Evolutionary conservation across 2,113 vertebrate genomes (phyloP).

Genomic region (Laterallus jamaicensis): DNA sequence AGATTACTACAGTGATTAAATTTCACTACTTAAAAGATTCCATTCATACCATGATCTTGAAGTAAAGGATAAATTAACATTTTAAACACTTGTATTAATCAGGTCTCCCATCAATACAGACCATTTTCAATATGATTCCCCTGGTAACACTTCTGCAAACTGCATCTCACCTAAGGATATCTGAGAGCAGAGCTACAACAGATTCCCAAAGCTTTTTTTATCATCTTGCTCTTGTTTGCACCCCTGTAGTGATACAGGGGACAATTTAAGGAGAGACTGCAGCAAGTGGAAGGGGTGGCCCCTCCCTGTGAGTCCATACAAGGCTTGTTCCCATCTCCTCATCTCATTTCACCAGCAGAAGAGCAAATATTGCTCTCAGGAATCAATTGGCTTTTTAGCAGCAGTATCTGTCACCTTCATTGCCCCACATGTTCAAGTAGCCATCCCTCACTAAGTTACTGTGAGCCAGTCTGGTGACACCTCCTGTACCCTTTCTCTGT

Average conservation of each 20-base stretch:
- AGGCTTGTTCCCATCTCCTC: neutral
- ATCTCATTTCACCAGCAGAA: neutral
- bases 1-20: neutral
- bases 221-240: neutral
- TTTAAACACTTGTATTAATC: neutral
- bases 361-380: neutral
- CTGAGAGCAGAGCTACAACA: neutral
- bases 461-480: neutral
- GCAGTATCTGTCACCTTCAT: neutral
- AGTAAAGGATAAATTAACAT: neutral
- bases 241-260: neutral
- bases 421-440: neutral
- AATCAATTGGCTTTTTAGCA: rapidly evolving
- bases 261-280: neutral
- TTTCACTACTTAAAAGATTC: neutral
- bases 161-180: neutral
- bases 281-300: neutral
- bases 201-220: neutral
- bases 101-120: neutral
- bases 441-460: neutral
- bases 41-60: neutral
- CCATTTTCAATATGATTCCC: neutral
- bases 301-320: neutral
- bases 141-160: neutral
- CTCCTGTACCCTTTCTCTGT: neutral